Evolutionary conservation across 2,113 vertebrate species (phyloP), one percentile per base, ranked within the genome.

Genomic region (Rhodinocichla rosea): DNA sequence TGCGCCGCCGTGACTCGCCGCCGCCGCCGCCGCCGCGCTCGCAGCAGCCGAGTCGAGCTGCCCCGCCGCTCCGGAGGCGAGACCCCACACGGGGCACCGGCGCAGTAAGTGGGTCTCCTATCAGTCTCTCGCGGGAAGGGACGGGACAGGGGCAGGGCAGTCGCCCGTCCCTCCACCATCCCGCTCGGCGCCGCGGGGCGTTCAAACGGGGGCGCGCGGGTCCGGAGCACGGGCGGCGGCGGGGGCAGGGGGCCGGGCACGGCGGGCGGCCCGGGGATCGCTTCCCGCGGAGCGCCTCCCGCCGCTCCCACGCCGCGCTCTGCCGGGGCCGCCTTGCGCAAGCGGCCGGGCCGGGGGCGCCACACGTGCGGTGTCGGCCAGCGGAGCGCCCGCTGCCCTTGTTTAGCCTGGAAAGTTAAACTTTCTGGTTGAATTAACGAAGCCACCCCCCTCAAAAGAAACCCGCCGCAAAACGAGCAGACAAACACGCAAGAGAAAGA

Each of bases 1-100:
- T 55, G 92, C 92, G 56, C 47, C 69, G 75, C 69, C 87, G 30
- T 76, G 93, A 95, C 68, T 86, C 77, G 44, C 74, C 37, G 76
- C 83, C 27, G 67, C 74, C 77, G 44, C 74, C 37, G 76, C 83
- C 27, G 67, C 74, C 47, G 57, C n/a, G 42, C 50, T 70, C 77
- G 47, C 68, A 59, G 53, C 59, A 47, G 53, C 74, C 12, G 73
- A 33, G 33, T 32, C 18, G 10, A 45, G 37, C 50, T 45, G 53
- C 59, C 57, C 55, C 53, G 14, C 50, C 45, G 49, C 64, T 68
- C 60, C 53, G 16, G 18, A 84, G 73, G 60, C 35, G 57, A 67
- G 20, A 74, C 45, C 80, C 63, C 47, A 45, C 45, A 83, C 47
- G 49, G 49, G 74, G 59, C 52, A 70, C 40, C 76, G 33, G 70